Base-by-base conservation (phyloP, 2,888 invertebrate species). In the Saturnia pavonia region DNA sequence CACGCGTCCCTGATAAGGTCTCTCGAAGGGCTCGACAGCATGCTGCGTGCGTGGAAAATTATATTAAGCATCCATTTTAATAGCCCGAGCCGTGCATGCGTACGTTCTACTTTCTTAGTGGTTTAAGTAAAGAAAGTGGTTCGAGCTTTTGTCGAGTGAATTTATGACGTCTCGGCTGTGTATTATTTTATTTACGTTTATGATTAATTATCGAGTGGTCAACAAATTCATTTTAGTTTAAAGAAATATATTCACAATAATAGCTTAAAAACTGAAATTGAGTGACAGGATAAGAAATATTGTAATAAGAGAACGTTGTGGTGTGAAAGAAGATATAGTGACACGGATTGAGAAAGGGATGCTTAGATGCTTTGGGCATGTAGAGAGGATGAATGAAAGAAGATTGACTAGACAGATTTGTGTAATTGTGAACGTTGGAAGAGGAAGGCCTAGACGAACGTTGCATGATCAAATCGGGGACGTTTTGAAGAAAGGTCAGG, bases 1-100 rank as follows among this genome's bases (percentile, higher is more conserved):
- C 86, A 83, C 84, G 85, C 82, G 84, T 74, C 73, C 67, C 72
- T 72, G 84, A 85, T 87, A 86, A 80, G 76, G 80, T 79, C 75
- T 66, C 54, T n/a, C 69, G 73, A 72, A 71, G 75, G 67, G 74
- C 70, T 72, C 74, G 72, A 72, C 71, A 65, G 74, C 72, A 74
- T 76, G 77, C 74, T 72, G 75, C 70, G 72, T 76, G 79, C 82
- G 81, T 85, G 84, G 83, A 80, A 86, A 85, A 80, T 78, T 73
- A 77, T 73, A 78, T 76, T 74, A 75, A 72, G 73, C 75, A 74
- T 77, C 72, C 43, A 42, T 48, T 63, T 68, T 71, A 71, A 71
- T 71, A 34, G 63, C 67, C 48, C 68, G 63, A 60, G 48, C 60
- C 60, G 45, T 71, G 71, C 63, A 48, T 66, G 63, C 40, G 48